Evolutionary conservation across 2,888 invertebrate species (phyloP), one percentile per base, ranked within the genome.

Genomic region (Dastarcus helophoroides): DNA sequence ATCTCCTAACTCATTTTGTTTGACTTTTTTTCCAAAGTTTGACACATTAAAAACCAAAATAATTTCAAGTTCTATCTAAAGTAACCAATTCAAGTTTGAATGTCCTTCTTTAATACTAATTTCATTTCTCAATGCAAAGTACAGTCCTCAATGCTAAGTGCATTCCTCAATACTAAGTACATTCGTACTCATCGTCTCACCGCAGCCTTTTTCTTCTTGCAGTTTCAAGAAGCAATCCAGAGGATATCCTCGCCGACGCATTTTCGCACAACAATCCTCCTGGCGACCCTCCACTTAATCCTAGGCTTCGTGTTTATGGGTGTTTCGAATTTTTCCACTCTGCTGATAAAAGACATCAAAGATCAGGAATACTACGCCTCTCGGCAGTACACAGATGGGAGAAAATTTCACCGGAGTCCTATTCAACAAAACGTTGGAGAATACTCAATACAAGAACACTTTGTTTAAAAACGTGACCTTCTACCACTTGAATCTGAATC

Each of bases 151-250:
- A n/a, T n/a, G 15, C 29, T 10, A 2, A 2, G 3, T 12, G 4
- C 9, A 13, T 22, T 24, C n/a, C 9, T 24, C 14, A 1, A 24
- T 22, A 8, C 21, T 8, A n/a, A 11, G 8, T 9, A 16, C 8
- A 12, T 3, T 24, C 2, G 5, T 22, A 11, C 8, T n/a, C 16
- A 26, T 14, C 3, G 8, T 7, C 8, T 29, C 11, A 14, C 7
- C 22, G 34, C 44, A 30, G 37, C n/a, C n/a, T n/a, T n/a, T n/a
- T n/a, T n/a, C n/a, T n/a, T n/a, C n/a, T 60, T 52, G 6, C 64
- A 81, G 79, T 77, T 79, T 53, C 74, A 76, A 65, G 76, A 74
- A 48, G 71, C 78, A 24, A 76, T 80, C 44, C 67, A 74, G 50
- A 73, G 76, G 48, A 56, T 81, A 27, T 75, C 79, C 44, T 71